phyloP scores from a whole-genome alignment of 2,888 invertebrate genomes.

The Drosophila fungiperda region DNA sequence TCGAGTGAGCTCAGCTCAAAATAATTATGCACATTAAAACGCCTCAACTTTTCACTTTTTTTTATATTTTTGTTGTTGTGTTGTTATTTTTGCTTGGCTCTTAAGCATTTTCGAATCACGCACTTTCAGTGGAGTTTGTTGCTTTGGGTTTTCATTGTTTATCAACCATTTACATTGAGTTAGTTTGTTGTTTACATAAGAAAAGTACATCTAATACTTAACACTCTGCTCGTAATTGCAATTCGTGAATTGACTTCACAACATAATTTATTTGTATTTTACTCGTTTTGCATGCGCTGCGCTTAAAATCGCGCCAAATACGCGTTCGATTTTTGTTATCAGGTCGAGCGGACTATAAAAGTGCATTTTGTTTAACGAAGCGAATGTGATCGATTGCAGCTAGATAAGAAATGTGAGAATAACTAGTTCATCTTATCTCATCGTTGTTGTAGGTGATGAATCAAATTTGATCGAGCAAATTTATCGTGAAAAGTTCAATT shows the following conservation, averaged over 20 bases:
- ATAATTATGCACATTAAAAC: slow-evolving; percentile 71
- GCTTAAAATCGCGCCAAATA: slow-evolving; percentile 26
- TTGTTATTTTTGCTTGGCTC: slow-evolving; percentile 2
- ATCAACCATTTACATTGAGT: slow-evolving; percentile 40
- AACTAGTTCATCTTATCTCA: slow-evolving; percentile 13
- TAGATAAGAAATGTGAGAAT: slow-evolving; percentile 28
- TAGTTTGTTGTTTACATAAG: slow-evolving; percentile 63
- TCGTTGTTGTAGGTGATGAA: neutral
- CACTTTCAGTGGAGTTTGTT: slow-evolving; percentile 43
- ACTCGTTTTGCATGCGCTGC: neutral
- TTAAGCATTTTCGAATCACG: slow-evolving; percentile 65
- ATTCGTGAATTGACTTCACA: slow-evolving; percentile 36
- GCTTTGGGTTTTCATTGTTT: slow-evolving; percentile 48
- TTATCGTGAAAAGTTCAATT: slow-evolving; percentile 58
- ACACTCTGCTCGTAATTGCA: slow-evolving; percentile 9
- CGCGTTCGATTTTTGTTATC: slow-evolving; percentile 18
- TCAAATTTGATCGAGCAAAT: slow-evolving; percentile 11
- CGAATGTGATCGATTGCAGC: slow-evolving; percentile 59
- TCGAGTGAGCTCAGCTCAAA: slow-evolving; percentile 34
- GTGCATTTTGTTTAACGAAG: slow-evolving; percentile 26
- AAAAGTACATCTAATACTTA: neutral
- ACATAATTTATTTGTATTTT: neutral
- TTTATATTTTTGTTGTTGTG: neutral
- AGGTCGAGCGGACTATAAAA: neutral
- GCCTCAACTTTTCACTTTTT: slow-evolving; percentile 67